Evolutionary conservation across 2,888 invertebrate species (phyloP), one percentile per base, ranked within the genome.

Genomic region (Limnephilus auricula): DNA sequence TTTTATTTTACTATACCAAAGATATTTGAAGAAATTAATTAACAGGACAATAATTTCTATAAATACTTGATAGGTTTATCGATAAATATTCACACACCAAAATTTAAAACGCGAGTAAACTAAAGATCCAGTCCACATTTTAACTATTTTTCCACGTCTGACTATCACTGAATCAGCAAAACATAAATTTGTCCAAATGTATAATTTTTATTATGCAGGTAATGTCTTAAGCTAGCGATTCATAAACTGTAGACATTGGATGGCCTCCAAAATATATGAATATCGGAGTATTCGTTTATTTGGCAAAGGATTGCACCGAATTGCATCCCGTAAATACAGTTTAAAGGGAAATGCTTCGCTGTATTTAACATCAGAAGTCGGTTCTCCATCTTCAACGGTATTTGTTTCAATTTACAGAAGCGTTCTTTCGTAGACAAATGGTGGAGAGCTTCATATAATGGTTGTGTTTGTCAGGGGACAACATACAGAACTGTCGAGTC

Each of bases 391-490:
- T 80, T 13, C 30, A 80, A 80, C 13, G 30, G 80, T 80, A 80
- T 80, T 80, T 31, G 80, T 80, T 80, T 80, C 80, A 80, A 32
- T 80, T 80, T 80, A 32, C 32, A 80, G 80, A 32, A 32, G 32
- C 80, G 80, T 32, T 32, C 31, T 80, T 32, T 80, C 32, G 15
- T 31, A 80, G 80, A 80, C 32, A 80, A 80, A 80, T 80, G 80
- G 80, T 32, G 15, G 80, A 65, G 80, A 80, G 80, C 13, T 80
- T 80, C 80, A 80, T 32, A 80, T 80, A 80, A 80, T 80, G 80
- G 80, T 18, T 32, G 80, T 32, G 80, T 80, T 80, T 80, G 80
- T 80, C 80, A 80, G 80, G 80, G 32, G 80, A 80, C 80, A 80
- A 80, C 80, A 80, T 80, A 80, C 80, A 80, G 32, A 80, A 80